Base-by-base conservation (phyloP, 2,797 vertebrate species). In the Anabas testudineus region DNA sequence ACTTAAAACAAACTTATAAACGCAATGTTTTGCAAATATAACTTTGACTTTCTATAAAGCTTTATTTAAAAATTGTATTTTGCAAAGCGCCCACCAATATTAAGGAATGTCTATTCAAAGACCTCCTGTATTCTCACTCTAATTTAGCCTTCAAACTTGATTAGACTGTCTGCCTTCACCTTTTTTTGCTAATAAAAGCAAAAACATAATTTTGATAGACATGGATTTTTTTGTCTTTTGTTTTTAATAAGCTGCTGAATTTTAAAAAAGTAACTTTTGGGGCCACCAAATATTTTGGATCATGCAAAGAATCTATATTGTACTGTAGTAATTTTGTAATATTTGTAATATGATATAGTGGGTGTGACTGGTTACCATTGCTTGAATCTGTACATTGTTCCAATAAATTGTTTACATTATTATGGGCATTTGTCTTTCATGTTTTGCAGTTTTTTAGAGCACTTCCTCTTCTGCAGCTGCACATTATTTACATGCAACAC, bases 301-400 rank as follows among this genome's bases (percentile, higher is more conserved):
- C 97, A 97, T 99, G 97, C 97, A 98, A 96, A 99, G 96, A 97
- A 95, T 98, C 96, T 99, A 99, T 98, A 98, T 98, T 99, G 96
- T 98, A 99, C 95, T 99, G 96, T 99, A 97, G 96, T 98, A 97
- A 97, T 97, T 99, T 99, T 99, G 97, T 98, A 99, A 98, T 96
- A 97, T 98, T 98, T 99, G 97, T 99, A 98, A 96, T 95, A 97
- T 96, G 95, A 94, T 93, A 85, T 97, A 94, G 95, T 97, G 96
- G 95, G 96, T 94, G 96, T 97, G 96, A 95, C 95, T 97, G 97
- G 94, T 96, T 97, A 98, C 95, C 96, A 97, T 97, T 97, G 97
- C 97, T 98, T 98, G 96, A 97, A 95, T 96, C 95, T 98, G 95
- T 98, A 94, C 90, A 93, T 93, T 94, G 94, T 94, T 93, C 87